Evolutionary conservation across 1,140 invertebrate species (phyloP), one percentile per base, ranked within the genome.

Genomic region (Aphelinus certus): DNA sequence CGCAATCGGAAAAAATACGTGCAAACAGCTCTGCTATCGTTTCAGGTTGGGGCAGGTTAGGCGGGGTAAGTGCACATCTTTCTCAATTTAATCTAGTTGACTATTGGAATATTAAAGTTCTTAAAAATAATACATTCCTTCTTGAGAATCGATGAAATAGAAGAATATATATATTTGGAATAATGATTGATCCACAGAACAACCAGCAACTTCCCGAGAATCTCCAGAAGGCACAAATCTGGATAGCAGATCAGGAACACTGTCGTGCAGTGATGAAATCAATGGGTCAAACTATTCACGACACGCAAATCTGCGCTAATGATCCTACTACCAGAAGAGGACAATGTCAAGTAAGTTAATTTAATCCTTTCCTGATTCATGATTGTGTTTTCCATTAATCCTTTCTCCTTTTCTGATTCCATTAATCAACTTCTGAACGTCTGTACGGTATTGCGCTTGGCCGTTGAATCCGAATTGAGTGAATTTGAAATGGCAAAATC

Each of bases 281-380:
- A 6, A 5, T 57, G 45, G 9, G 9, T 1, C 3, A 10, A n/a
- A 56, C 2, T 0, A 68, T 74, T n/a, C 47, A 49, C 3, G 5
- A 47, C 7, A 61, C 72, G 7, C 56, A 74, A 0, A 61, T 74
- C 42, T 74, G 72, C 9, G 72, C 72, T 6, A 74, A 74, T 42
- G 72, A 74, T 62, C 72, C 72, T 7, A 10, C 48, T 5, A 47
- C 10, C 1, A 61, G 57, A 46, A 67, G n/a, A 74, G 72, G 72
- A 74, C 72, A 67, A 2, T 74, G 72, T 45, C 53, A 67, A 9
- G 72, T 74, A 42, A 42, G 65, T 53, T 46, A 62, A 45, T 62
- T 45, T 3, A 0, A 58, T 58, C 26, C 7, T n/a, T n/a, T n/a
- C n/a, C n/a, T n/a, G n/a, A n/a, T n/a, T n/a, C n/a, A n/a, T n/a